A percentile compares a stretch with the other conserved stretches of the same genome.
Conservation (phyloP, 2,797 vertebrate genomes). For the Poeciliopsis infans region DNA sequence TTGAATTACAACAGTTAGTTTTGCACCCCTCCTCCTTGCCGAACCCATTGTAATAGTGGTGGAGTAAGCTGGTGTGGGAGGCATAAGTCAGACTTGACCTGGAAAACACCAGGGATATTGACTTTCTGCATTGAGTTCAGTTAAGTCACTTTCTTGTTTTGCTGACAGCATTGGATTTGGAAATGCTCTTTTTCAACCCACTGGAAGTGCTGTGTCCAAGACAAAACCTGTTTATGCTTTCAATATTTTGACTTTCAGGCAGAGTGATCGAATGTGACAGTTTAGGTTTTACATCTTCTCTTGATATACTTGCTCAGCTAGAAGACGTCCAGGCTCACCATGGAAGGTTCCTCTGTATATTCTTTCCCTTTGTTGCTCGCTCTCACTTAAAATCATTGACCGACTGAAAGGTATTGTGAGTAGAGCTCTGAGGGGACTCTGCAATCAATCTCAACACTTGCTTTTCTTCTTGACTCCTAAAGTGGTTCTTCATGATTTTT, state of each 20-base stretch:
- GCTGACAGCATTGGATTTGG: slow-evolving; percentile 2
- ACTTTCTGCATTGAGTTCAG: neutral
- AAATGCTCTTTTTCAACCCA: neutral
- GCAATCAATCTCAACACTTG: neutral
- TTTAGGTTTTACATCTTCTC: neutral
- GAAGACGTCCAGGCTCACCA: neutral
- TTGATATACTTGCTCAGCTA: neutral
- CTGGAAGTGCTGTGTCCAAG: neutral
- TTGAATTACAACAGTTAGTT: neutral
- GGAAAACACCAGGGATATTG: neutral
- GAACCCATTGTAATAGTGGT: neutral
- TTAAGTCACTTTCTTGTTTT: slow-evolving; percentile 9
- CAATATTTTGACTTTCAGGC: neutral
- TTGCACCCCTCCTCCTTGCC: neutral
- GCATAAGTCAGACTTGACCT: neutral
- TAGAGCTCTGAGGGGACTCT: slow-evolving; percentile 1
- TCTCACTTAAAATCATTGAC: slow-evolving; percentile 9
- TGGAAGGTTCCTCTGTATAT: neutral
- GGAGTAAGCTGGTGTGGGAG: neutral
- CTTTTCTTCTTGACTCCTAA: slow-evolving; percentile 2
- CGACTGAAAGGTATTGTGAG: slow-evolving; percentile 1
- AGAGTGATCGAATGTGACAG: neutral
- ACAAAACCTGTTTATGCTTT: neutral
- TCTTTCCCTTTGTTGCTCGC: neutral
- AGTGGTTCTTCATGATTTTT: slow-evolving; percentile 6